A percentile compares a stretch with the other conserved stretches of the same genome.
phyloP scores from a whole-genome alignment of 2,113 vertebrate genomes.

The Nesogale talazaci region DNA sequence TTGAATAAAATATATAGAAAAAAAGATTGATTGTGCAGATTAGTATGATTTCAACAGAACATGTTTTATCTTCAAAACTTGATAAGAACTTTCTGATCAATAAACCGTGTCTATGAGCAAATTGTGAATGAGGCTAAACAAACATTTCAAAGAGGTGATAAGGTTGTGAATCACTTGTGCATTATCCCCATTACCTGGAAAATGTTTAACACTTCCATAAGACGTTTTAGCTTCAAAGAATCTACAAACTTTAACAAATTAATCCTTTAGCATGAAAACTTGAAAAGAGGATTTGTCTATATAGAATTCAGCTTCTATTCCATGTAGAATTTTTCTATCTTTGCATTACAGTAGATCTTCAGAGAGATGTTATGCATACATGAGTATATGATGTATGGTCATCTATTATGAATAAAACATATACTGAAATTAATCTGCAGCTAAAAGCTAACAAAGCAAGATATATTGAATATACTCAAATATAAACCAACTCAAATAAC shows the following conservation, averaged over 20 bases:
- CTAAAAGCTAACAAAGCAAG: constrained; percentile 68
- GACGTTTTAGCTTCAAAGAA: constrained; percentile 74
- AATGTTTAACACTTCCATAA: constrained; percentile 70
- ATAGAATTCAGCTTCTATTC: constrained; percentile 36
- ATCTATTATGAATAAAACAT: constrained; percentile 52
- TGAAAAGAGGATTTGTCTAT: constrained; percentile 67
- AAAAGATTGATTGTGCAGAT: constrained; percentile 23
- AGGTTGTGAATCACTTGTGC: constrained; percentile 66
- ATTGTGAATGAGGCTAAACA: constrained; percentile 62
- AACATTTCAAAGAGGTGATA: constrained; percentile 75
- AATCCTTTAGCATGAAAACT: constrained; percentile 68
- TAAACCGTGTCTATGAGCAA: constrained; percentile 63
- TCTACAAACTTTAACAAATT: constrained; percentile 70
- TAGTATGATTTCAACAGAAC: constrained; percentile 36
- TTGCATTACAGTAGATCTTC: constrained; percentile 65
- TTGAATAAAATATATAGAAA: background rate
- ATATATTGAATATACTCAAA: background rate
- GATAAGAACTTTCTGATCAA: constrained; percentile 60
- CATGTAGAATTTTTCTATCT: constrained; percentile 35
- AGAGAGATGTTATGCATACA: constrained; percentile 57
- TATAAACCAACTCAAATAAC: no score
- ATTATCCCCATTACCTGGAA: constrained; percentile 34
- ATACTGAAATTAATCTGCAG: constrained; percentile 48
- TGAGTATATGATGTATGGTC: constrained; percentile 37
- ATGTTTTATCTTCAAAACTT: constrained; percentile 64